These are phyloP conservation scores for Poliocrania exsul DNA, from an alignment of 2,797 vertebrate species.

Conservation along the genomic window DNA sequence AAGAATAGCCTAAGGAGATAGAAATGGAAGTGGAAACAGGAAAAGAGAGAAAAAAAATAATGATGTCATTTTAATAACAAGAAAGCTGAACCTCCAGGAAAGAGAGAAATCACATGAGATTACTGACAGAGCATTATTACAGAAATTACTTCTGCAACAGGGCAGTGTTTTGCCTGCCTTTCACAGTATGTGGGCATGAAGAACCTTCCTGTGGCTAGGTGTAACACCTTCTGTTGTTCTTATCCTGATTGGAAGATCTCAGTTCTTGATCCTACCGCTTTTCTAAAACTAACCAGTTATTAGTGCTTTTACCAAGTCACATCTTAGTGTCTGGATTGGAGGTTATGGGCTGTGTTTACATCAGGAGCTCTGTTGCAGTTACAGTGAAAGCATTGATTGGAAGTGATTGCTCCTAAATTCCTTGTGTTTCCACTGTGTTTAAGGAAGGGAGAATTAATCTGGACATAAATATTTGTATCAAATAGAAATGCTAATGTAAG, in stretches of 20 bases:
- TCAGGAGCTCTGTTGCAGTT: neutral
- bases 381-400: neutral
- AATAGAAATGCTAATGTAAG: neutral
- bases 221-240: neutral
- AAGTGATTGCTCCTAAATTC: neutral
- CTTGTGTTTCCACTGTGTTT: neutral
- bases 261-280: neutral
- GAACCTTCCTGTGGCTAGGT: neutral
- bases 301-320: neutral
- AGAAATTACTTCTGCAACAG: neutral
- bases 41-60: neutral
- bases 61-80: neutral
- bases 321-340: neutral
- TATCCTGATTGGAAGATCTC: neutral
- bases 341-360: neutral
- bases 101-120: neutral
- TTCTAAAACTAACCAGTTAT: neutral
- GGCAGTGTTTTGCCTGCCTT: neutral
- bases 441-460: neutral
- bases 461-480: neutral
- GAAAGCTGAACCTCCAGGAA: neutral
- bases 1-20: neutral
- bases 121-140: neutral
- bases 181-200: neutral
- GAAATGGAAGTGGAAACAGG: neutral